Conservation (phyloP, 1,140 invertebrate genomes). For the Trypoxylus dichotomus region DNA sequence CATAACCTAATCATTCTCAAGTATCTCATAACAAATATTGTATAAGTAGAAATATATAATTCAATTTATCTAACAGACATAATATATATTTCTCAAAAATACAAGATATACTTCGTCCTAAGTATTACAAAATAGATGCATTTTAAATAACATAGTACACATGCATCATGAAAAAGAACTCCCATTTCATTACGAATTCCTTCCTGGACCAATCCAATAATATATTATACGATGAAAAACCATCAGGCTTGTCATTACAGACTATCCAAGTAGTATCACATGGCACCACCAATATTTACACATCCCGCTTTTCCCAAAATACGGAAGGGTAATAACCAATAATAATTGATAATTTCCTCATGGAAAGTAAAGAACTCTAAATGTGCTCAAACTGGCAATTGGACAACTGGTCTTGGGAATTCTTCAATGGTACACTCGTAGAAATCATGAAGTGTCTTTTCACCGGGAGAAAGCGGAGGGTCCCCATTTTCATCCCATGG, state of each 20-base stretch:
- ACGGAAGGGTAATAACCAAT: neutral
- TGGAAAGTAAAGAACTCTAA: neutral
- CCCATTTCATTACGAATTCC: neutral
- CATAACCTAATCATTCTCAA: neutral
- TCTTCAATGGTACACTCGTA: slow-evolving; percentile 52
- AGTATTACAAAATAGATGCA: neutral
- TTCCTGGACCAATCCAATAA: neutral
- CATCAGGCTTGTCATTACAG: neutral
- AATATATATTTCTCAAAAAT: slow-evolving; percentile 5
- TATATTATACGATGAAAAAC: neutral
- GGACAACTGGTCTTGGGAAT: slow-evolving; percentile 49
- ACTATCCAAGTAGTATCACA: neutral
- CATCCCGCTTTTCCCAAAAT: neutral
- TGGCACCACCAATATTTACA: neutral
- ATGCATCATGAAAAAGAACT: neutral
- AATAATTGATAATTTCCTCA: slow-evolving; percentile 1
- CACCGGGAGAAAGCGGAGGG: slow-evolving; percentile 45
- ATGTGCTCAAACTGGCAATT: slow-evolving; percentile 48
- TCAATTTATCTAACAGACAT: neutral
- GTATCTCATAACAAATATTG: neutral
- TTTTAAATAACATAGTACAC: neutral
- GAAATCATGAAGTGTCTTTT: slow-evolving; percentile 49
- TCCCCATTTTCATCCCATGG: slow-evolving; percentile 38
- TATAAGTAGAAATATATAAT: neutral
- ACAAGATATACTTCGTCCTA: neutral